phyloP scores from a whole-genome alignment of 2,113 vertebrate species.

The Elephantulus edwardii region DNA sequence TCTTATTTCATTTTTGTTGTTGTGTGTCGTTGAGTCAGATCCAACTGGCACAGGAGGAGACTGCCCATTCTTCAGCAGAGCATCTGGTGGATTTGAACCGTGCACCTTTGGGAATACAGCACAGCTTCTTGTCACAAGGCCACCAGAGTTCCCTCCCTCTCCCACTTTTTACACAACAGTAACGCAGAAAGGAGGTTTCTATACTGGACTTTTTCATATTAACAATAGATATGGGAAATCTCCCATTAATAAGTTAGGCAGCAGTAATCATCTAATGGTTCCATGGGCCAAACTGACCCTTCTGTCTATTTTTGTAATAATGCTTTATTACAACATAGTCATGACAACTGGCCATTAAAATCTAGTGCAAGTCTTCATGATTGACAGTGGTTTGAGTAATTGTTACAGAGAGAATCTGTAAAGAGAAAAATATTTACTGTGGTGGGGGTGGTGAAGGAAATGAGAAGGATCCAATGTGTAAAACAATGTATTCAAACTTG shows the following conservation, averaged over 20 bases:
- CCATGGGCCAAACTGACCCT: background rate
- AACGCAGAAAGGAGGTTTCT: background rate
- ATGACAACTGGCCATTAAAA: background rate
- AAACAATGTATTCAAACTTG: too few species aligned
- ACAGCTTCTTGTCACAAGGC: too few species aligned
- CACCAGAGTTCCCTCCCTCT: too few species aligned
- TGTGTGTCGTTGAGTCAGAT: too few species aligned
- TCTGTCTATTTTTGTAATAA: background rate
- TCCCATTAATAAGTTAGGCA: background rate
- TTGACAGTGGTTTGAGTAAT: background rate
- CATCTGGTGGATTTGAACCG: too few species aligned
- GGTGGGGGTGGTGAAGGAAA: too few species aligned
- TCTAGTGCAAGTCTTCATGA: background rate
- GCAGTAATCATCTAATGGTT: background rate
- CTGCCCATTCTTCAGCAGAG: too few species aligned
- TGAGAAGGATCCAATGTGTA: too few species aligned
- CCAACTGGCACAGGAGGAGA: too few species aligned
- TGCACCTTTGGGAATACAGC: too few species aligned
- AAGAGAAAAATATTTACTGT: background rate
- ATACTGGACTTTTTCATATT: background rate
- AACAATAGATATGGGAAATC: background rate
- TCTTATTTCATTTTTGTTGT: too few species aligned
- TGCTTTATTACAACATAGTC: background rate
- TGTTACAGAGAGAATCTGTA: background rate
- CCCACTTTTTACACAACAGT: background rate